A percentile compares a stretch with the other conserved stretches of the same genome.
These are phyloP conservation scores for Diploscapter pachys DNA, from an alignment of 1,140 invertebrate genomes.

Conservation along the genomic window DNA sequence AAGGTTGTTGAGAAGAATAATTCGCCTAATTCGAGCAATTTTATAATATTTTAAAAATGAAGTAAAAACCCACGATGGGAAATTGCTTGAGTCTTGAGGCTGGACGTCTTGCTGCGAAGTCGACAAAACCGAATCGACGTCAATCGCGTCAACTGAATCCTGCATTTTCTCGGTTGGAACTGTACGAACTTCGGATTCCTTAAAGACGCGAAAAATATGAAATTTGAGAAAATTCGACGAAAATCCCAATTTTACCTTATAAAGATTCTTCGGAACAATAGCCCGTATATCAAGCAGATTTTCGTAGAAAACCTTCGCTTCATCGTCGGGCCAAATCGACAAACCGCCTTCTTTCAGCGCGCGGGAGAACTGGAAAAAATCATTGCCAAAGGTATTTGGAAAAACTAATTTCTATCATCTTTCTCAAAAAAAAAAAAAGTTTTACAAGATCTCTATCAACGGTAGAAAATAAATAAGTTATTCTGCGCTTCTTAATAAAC, in stretches of 20 bases:
- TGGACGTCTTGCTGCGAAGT: too few species aligned
- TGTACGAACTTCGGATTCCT: conserved; percentile 26
- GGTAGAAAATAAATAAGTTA: neutral
- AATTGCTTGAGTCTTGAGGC: too few species aligned
- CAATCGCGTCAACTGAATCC: conserved; percentile 3
- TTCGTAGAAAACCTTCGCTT: conserved; percentile 33
- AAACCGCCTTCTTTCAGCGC: conserved; percentile 27
- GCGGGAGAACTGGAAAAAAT: conserved; percentile 14
- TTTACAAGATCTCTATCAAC: neutral
- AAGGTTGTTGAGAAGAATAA: too few species aligned
- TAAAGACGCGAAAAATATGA: neutral
- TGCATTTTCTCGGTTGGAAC: conserved; percentile 4
- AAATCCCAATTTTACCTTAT: conserved; percentile 8
- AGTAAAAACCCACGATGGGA: too few species aligned
- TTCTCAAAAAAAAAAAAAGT: neutral
- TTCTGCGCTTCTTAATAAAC: neutral
- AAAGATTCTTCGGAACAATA: conserved; percentile 33
- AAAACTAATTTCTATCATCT: neutral
- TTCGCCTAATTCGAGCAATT: too few species aligned
- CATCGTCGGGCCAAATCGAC: conserved; percentile 35
- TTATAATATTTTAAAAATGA: too few species aligned
- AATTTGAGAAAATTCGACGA: neutral
- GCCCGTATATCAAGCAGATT: conserved; percentile 31
- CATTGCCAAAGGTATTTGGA: neutral
- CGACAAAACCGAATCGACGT: neutral